Evolutionary conservation across 2,888 invertebrate genomes (phyloP).

Genomic region (Agrypnus murinus): DNA sequence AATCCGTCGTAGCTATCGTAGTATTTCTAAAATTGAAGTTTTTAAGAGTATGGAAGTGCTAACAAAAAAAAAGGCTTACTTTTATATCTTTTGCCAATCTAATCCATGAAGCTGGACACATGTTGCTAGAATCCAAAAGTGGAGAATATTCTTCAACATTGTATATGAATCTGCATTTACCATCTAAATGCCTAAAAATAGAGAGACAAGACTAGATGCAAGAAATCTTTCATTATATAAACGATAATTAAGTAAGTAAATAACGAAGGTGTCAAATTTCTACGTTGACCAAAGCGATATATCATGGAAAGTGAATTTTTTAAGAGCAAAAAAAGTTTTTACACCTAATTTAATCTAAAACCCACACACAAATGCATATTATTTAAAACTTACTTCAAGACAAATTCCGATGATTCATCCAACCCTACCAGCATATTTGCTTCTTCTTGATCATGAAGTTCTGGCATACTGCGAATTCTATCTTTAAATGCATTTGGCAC

Average conservation of each 20-base stretch:
- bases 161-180: conserved; percentile 77
- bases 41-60: no score
- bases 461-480: conserved; percentile 83
- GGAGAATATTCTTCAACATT: conserved; percentile 89
- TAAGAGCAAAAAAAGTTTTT: no score
- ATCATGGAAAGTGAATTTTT: no score
- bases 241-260: no score
- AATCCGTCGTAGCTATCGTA: conserved; percentile 93
- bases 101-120: conserved; percentile 94
- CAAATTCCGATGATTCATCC: conserved; percentile 1
- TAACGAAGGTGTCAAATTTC: no score
- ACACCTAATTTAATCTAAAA: no score
- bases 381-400: conserved; percentile 62
- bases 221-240: no score
- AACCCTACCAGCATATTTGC: conserved; percentile 70
- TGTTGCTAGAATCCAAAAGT: conserved; percentile 94
- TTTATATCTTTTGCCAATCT: conserved; percentile 90
- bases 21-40: conserved; percentile 73
- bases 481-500: conserved; percentile 81
- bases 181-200: conserved; percentile 58
- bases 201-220: conserved; percentile 4
- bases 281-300: no score
- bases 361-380: no score
- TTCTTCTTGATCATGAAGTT: conserved; percentile 87
- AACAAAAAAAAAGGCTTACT: conserved; percentile 71